These are phyloP conservation scores for Palythoa caribaeorum DNA, from an alignment of 92 coral and sea anemone genomes.

Conservation along the genomic window DNA sequence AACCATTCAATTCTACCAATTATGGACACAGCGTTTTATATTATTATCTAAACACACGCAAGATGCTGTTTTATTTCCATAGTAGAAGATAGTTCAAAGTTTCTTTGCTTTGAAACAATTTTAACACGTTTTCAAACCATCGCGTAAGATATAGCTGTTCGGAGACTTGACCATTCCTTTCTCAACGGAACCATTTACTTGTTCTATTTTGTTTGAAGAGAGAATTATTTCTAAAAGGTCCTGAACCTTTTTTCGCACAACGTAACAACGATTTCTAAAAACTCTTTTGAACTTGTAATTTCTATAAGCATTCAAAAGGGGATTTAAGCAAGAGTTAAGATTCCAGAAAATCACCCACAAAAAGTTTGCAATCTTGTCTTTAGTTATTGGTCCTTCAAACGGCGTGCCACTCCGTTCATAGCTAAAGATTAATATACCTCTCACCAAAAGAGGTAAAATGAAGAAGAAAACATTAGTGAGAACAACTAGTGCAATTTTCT, in stretches of 20 bases:
- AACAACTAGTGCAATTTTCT: conserved; percentile 30
- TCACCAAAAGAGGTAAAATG: background rate
- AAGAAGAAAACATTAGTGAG: conserved; percentile 21
- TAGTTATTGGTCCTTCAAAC: background rate
- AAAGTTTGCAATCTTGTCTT: conserved; percentile 19
- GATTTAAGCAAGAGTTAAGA: conserved; percentile 22
- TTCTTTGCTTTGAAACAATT: too few species aligned
- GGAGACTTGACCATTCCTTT: too few species aligned
- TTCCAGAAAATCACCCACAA: conserved; percentile 24
- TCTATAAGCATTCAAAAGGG: conserved; percentile 11
- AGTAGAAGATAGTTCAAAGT: too few species aligned
- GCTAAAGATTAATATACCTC: background rate
- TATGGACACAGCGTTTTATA: too few species aligned
- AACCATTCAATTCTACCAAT: too few species aligned
- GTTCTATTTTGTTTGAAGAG: background rate
- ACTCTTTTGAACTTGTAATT: background rate
- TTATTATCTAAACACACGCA: too few species aligned
- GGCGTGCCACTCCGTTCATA: background rate
- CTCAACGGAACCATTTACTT: too few species aligned
- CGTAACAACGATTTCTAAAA: background rate
- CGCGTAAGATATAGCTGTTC: too few species aligned
- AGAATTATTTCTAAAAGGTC: background rate
- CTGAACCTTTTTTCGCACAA: background rate
- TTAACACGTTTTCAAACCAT: too few species aligned
- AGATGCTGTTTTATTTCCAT: too few species aligned